These are phyloP conservation scores for Zaprionus davidi DNA, from an alignment of 1,140 invertebrate genomes.

Conservation along the genomic window DNA sequence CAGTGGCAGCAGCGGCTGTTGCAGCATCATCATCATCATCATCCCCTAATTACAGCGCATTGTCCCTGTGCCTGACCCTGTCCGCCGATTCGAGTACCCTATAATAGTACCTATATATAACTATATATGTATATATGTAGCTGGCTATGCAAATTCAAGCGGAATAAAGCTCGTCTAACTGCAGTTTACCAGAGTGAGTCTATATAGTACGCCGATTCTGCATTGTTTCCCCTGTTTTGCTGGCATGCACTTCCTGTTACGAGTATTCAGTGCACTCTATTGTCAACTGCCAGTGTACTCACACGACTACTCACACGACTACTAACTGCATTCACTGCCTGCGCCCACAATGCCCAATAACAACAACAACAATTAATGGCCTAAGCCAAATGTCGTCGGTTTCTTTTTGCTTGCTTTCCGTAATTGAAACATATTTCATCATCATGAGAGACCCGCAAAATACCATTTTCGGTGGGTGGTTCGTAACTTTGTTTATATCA, in stretches of 20 bases:
- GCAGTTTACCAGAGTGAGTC: constrained; percentile 60
- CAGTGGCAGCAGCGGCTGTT: constrained; percentile 4
- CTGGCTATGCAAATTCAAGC: constrained; percentile 68
- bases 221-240: constrained; percentile 44
- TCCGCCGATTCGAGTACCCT: constrained; percentile 23
- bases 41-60: constrained; percentile 71
- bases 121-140: neutral
- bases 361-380: constrained; percentile 56
- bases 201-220: constrained; percentile 33
- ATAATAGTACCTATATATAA: neutral
- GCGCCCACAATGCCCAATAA: constrained; percentile 9
- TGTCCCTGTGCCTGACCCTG: constrained; percentile 38
- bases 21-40: constrained; percentile 27
- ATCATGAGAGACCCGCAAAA: constrained; percentile 21
- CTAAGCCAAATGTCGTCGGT: constrained; percentile 42
- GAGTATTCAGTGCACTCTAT: constrained; percentile 29
- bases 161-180: constrained; percentile 67
- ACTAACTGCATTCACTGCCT: constrained; percentile 21
- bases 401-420: neutral
- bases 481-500: constrained; percentile 51
- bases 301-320: constrained; percentile 34
- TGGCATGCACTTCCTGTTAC: constrained; percentile 37
- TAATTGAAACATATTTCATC: constrained; percentile 42
- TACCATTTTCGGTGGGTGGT: constrained; percentile 68
- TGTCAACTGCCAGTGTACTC: constrained; percentile 62